These are phyloP conservation scores for Habrosyne pyritoides DNA, from an alignment of 2,888 invertebrate genomes.

Conservation along the genomic window DNA sequence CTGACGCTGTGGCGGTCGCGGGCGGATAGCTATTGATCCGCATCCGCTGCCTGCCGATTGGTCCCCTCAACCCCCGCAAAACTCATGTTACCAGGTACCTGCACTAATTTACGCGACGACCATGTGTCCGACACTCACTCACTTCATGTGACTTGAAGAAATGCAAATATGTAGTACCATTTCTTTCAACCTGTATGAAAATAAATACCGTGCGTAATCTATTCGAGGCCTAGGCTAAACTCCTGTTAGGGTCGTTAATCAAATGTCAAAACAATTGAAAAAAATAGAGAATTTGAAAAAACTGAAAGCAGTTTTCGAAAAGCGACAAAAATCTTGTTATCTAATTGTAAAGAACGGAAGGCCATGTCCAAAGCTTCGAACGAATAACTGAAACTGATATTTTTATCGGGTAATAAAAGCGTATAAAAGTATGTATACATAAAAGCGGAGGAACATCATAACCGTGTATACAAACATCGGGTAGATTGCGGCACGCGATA, in stretches of 20 bases:
- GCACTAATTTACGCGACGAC: constrained; percentile 54
- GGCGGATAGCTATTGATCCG: constrained; percentile 43
- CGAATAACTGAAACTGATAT: constrained; percentile 28
- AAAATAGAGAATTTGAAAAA: too few species aligned
- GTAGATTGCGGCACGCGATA: constrained; percentile 73
- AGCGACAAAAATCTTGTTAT: too few species aligned
- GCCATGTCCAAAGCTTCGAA: constrained; percentile 14
- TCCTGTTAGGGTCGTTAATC: too few species aligned
- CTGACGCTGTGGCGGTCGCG: constrained; percentile 54
- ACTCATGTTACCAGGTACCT: constrained; percentile 35
- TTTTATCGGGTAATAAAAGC: constrained; percentile 36
- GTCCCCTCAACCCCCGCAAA: constrained; percentile 37
- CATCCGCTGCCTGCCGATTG: constrained; percentile 46
- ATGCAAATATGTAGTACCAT: constrained; percentile 42
- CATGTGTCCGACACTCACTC: constrained; percentile 63
- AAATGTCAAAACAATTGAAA: too few species aligned
- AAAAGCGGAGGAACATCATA: constrained; percentile 45
- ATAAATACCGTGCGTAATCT: constrained; percentile 21
- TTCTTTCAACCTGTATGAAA: constrained; percentile 16
- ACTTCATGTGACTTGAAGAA: constrained; percentile 53
- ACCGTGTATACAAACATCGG: constrained; percentile 56
- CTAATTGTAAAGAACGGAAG: background rate
- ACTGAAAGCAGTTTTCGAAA: too few species aligned
- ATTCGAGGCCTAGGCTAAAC: too few species aligned
- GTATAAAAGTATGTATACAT: constrained; percentile 36